A percentile compares a stretch with the other conserved stretches of the same genome.
phyloP scores from a whole-genome alignment of 2,797 vertebrate genomes.

The Sebastes matsubarae region DNA sequence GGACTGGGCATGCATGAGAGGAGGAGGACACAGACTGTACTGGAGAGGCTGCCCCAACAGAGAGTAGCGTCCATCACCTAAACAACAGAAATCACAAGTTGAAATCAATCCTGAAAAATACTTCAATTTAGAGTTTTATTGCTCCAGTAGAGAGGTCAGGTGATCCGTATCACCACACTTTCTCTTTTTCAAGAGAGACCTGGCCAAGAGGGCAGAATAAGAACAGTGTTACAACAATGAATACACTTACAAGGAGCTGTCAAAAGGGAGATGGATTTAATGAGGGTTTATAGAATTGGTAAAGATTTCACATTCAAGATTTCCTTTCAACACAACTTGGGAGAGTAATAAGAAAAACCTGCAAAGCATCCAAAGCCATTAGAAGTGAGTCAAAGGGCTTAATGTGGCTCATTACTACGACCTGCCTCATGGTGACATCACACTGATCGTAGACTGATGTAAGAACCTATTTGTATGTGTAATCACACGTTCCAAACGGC shows the following conservation, averaged over 20 bases:
- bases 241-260: not conserved
- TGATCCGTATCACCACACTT: not conserved
- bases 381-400: not conserved
- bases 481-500: not conserved
- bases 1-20: slow-evolving; percentile 92
- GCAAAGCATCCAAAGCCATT: not conserved
- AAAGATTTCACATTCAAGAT: not conserved
- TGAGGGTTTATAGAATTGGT: not conserved
- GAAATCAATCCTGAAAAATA: not conserved
- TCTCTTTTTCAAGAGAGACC: no score
- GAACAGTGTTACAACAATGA: not conserved
- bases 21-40: slow-evolving; percentile 93
- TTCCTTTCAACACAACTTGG: not conserved
- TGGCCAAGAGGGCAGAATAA: not conserved
- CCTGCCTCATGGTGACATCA: not conserved
- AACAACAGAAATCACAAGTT: slow-evolving; percentile 18
- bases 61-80: slow-evolving; percentile 94
- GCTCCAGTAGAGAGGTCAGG: not conserved
- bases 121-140: not conserved
- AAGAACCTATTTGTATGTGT: slow-evolving; percentile 9
- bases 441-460: not conserved
- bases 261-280: not conserved
- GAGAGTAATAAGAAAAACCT: not conserved
- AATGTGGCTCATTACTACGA: not conserved
- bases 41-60: slow-evolving; percentile 95